phyloP scores from a whole-genome alignment of 2,888 invertebrate species.

The Drosophila neonasuta region DNA sequence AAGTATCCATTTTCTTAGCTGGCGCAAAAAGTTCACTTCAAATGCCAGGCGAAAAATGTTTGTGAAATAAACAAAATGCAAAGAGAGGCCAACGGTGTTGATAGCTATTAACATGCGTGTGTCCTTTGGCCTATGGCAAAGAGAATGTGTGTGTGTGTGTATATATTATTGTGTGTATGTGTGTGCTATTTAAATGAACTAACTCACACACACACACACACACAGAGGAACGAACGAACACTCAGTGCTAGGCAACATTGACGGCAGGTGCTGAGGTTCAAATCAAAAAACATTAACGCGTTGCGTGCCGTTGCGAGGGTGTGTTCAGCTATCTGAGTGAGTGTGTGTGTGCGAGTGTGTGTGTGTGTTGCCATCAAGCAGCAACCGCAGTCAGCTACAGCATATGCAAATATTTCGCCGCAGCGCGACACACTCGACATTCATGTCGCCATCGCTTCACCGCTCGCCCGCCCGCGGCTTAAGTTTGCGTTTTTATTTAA shows the following conservation, averaged over 20 bases:
- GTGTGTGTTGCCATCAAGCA: constrained; percentile 46
- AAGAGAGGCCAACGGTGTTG: constrained; percentile 59
- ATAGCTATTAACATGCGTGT: constrained; percentile 65
- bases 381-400: constrained; percentile 45
- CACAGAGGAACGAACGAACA: too few relatives aligned
- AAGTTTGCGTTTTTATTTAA: constrained; percentile 78
- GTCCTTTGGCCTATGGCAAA: constrained; percentile 37
- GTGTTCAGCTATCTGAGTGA: constrained; percentile 24
- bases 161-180: constrained; percentile 12
- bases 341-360: constrained; percentile 23
- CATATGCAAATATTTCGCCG: constrained; percentile 71
- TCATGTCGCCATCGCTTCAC: constrained; percentile 49
- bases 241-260: constrained; percentile 25
- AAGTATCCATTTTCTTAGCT: constrained; percentile 38
- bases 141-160: constrained; percentile 12
- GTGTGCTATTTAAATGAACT: constrained; percentile 68
- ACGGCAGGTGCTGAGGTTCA: constrained; percentile 59
- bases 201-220: constrained; percentile 13
- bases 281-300: constrained; percentile 77
- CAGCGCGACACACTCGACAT: constrained; percentile 66
- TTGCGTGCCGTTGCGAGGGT: constrained; percentile 64
- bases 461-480: constrained; percentile 57
- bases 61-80: constrained; percentile 48
- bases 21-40: constrained; percentile 54
- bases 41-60: constrained; percentile 46